Base-by-base conservation (phyloP, 2,113 vertebrate species). In the Epinephelus lanceolatus region DNA sequence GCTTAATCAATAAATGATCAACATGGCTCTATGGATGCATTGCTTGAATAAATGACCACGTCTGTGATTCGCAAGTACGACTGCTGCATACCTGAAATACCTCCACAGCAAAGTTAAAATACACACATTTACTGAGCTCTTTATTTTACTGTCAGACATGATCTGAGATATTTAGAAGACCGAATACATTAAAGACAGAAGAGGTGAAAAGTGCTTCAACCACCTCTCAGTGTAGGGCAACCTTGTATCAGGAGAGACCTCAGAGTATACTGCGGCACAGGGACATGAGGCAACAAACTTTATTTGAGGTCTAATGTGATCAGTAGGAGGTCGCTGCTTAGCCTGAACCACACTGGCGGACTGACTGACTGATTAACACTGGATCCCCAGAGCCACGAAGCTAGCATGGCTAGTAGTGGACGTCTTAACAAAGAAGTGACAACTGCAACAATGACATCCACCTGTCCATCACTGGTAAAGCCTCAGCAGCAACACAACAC, bases 1-100 rank as follows among this genome's bases (percentile, higher is more conserved):
- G 72, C 56, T 66, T 66, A 71, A 90, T 93, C 83, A 89, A 90
- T 90, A 84, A 76, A 82, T 81, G 62, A 89, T 84, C 67, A 78
- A 62, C 84, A 61, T 42, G 74, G 57, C 56, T 80, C 3, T 63
- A 19, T 59, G 30, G 76, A 59, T 68, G 47, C 23, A 19, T 5
- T 37, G 49, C 62, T 68, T 68, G 45, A 71, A 81, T 80, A 77
- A 75, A 79, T 69, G 59, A 75, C 33, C 27, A 68, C 53, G 42
- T 62, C 21, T 82, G n/a, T n/a, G 62, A 17, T 67, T 42, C 23
- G 61, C 59, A 62, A 73, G 21, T 60, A 53, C 5, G 19, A 19
- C 45, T 57, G 19, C 6, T 51, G 18, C 11, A 55, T 18, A 49
- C 59, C 27, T n/a, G 33, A 65, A 45, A 71, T 8, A 62, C 59